Base-by-base conservation (phyloP, 1,140 invertebrate genomes). In the Drosophila auraria region DNA sequence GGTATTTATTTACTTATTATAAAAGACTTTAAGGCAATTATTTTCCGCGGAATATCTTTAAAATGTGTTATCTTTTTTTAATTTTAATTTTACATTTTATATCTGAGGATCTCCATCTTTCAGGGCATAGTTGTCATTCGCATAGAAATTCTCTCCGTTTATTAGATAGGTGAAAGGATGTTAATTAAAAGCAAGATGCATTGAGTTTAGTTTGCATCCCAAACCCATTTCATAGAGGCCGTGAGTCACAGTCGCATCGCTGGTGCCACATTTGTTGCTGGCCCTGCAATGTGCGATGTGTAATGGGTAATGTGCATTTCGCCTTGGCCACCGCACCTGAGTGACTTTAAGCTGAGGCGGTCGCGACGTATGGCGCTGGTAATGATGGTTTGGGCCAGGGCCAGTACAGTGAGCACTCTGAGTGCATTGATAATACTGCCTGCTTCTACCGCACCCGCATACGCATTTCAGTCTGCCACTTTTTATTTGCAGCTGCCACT, bases 271-370 rank as follows among this genome's bases (percentile, higher is more conserved):
- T 57, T 57, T 36, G 54, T 40, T 40, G 36, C 36, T 40, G 54
- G 54, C 5, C 33, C 54, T 40, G 54, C 54, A 36, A 23, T 23
- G 54, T 23, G 36, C 20, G 36, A 40, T 57, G 54, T 40, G 49
- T 45, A 80, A 63, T 70, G 56, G 54, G 54, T 57, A 83, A 74
- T 71, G 78, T 69, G 71, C 40, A 66, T 56, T 71, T 81, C 45
- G 51, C 44, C 50, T 60, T 47, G 71, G 54, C 42, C 69, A 70
- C 53, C 62, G 78, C 68, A 73, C 62, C 53, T 78, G 69, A 89
- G 74, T 82, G 74, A 79, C 73, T 82, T 89, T 89, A 90, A 87
- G 81, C 81, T 81, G 68, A 51, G 59, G 49, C 69, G 62, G 72
- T 45, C 65, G 72, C 78, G 65, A 72, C 69, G 69, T 83, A 76